phyloP scores from a whole-genome alignment of 2,888 invertebrate genomes.

The Orchestes rusci region DNA sequence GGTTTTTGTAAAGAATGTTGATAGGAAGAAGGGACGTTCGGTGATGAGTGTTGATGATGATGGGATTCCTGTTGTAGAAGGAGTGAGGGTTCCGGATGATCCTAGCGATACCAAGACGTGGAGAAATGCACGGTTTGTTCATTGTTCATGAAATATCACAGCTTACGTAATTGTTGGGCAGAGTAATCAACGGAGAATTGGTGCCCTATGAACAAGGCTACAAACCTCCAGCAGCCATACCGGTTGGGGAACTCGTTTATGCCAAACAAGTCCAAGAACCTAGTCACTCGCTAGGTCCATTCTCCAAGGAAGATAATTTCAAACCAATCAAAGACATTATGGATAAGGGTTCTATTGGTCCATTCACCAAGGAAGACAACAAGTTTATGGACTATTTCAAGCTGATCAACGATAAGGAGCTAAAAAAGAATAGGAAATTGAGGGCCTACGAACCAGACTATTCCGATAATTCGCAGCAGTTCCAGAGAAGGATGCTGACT shows the following conservation, averaged over 20 bases:
- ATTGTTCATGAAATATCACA: not conserved
- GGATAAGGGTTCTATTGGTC: constrained; percentile 42
- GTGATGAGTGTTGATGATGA: constrained; percentile 59
- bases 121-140: constrained; percentile 61
- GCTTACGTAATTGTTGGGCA: not conserved
- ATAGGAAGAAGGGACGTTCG: constrained; percentile 54
- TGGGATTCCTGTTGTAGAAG: constrained; percentile 74
- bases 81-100: constrained; percentile 76
- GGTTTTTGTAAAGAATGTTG: constrained; percentile 48
- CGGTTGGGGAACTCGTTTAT: constrained; percentile 52
- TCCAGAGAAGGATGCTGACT: constrained; percentile 66
- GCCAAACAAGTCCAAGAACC: constrained; percentile 34
- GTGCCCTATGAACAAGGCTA: constrained; percentile 67
- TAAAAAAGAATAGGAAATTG: constrained; percentile 51
- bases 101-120: constrained; percentile 70
- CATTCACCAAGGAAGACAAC: constrained; percentile 58
- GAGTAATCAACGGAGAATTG: constrained; percentile 74
- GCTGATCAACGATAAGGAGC: constrained; percentile 59
- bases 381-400: constrained; percentile 59
- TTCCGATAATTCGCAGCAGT: constrained; percentile 33
- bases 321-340: constrained; percentile 25
- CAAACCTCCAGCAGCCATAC: constrained; percentile 55
- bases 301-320: constrained; percentile 56
- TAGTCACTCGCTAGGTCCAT: constrained; percentile 47
- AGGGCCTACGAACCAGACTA: constrained; percentile 41